A percentile compares a stretch with the other conserved stretches of the same genome.
phyloP scores from a whole-genome alignment of 2,888 invertebrate species.

The Dolichopus griseipennis region DNA sequence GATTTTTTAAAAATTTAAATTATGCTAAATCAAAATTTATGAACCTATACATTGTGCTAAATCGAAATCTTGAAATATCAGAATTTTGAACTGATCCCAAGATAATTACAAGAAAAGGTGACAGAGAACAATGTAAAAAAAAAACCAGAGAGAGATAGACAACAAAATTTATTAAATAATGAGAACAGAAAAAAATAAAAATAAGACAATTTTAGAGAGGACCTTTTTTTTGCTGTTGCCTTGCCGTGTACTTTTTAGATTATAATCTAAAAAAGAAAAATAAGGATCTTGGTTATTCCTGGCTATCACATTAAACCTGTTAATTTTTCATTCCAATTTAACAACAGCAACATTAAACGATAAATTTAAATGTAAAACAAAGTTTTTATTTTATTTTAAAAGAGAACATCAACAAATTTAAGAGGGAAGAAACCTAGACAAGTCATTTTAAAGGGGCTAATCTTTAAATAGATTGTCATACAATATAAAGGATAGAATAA shows the following conservation, averaged over 20 bases:
- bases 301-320: not conserved
- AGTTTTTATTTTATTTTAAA: not conserved
- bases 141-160: not conserved
- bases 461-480: too few relatives aligned
- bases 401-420: too few relatives aligned
- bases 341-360: not conserved
- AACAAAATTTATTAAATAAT: not conserved
- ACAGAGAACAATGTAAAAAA: not conserved
- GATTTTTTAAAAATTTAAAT: too few relatives aligned
- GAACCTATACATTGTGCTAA: too few relatives aligned
- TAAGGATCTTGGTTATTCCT: not conserved
- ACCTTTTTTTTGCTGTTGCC: not conserved
- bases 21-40: too few relatives aligned
- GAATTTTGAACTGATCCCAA: too few relatives aligned
- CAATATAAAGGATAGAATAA: too few relatives aligned
- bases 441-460: too few relatives aligned
- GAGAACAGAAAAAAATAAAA: not conserved
- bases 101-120: too few relatives aligned
- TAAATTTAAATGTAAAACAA: not conserved
- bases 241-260: not conserved
- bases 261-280: not conserved
- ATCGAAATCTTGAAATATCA: too few relatives aligned
- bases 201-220: not conserved
- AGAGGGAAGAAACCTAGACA: too few relatives aligned
- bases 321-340: not conserved